Evolutionary conservation across 2,113 vertebrate species (phyloP), one percentile per base, ranked within the genome.

Genomic region (Chionis minor): DNA sequence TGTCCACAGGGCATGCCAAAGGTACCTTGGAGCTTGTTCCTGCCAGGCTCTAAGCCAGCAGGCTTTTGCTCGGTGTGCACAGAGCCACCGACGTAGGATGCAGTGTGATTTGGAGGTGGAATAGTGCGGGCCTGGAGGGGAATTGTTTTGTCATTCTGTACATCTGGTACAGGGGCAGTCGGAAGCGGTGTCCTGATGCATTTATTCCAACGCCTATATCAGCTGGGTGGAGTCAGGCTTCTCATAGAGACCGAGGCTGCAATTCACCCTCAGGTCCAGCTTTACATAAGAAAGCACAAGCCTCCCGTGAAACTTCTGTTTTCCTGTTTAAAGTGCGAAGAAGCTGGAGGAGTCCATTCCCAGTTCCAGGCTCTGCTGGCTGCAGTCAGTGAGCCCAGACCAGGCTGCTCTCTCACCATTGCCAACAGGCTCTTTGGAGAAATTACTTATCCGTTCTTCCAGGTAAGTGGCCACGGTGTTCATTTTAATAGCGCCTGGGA

Each of bases 381-480:
- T 82, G 94, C 92, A 62, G 78, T 97, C 88, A 97, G 93, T 75
- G 94, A 95, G 40, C 65, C 65, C 4, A 77, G 94, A 49, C 88
- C 90, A 69, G 92, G 91, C 63, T 96, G 94, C 14, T 96, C 89
- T 32, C 97, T 98, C 26, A 97, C 91, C 80, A 94, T 97, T 13
- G 98, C 97, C 84, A 98, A 96, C 79, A 94, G 97, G 72, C 93
- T 98, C 42, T 98, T 97, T 8, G 98, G 96, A 88, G 88, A 96
- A 62, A 92, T 96, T n/a, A 61, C 52, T 1, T 88, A 97, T 8
- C 26, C 69, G 0, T 97, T 98, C 70, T 80, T 94, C 49, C 91
- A 96, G 88, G 98, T 98, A 61, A 96, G 94, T 6, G 14, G 45
- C n/a, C 0, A 0, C 62, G 59, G 30, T 40, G 18, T 59, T n/a